These are phyloP conservation scores for Amia ocellicauda DNA, from an alignment of 2,113 vertebrate genomes.

Conservation along the genomic window DNA sequence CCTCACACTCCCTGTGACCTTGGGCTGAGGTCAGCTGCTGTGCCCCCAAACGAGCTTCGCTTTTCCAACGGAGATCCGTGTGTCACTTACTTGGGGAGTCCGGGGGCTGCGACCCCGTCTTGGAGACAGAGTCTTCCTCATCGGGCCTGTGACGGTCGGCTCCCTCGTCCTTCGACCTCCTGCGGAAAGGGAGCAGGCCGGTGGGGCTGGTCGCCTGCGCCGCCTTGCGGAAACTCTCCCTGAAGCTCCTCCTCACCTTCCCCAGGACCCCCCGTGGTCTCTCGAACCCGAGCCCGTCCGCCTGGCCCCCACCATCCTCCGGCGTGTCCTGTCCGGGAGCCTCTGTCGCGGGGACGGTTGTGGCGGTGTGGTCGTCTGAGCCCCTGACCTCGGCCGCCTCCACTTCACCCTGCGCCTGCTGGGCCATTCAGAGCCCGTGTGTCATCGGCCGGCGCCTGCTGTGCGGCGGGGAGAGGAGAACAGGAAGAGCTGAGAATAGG, in stretches of 20 bases:
- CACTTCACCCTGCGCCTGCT: not conserved
- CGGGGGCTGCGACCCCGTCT: not conserved
- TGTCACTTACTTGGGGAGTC: slow-evolving; percentile 55
- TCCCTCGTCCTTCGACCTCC: slow-evolving; percentile 30
- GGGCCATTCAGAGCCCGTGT: slow-evolving; percentile 10
- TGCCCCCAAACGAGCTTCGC: not conserved
- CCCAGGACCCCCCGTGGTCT: slow-evolving; percentile 8
- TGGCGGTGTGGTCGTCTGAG: slow-evolving; percentile 14
- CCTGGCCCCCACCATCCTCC: slow-evolving; percentile 17
- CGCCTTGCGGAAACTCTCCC: slow-evolving; percentile 26
- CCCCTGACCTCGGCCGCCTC: not conserved
- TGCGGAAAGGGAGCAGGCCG: slow-evolving; percentile 25
- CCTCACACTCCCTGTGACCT: slow-evolving; percentile 4
- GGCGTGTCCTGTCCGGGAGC: not conserved
- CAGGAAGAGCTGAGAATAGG: not conserved
- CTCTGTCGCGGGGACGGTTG: too few species aligned
- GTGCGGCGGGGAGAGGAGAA: not conserved
- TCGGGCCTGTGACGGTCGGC: too few species aligned
- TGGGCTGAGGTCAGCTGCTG: not conserved
- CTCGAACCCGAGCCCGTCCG: not conserved
- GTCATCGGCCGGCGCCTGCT: not conserved
- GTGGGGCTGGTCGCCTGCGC: slow-evolving; percentile 27
- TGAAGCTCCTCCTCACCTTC: slow-evolving; percentile 3
- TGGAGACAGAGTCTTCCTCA: too few species aligned
- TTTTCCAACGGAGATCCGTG: too few species aligned